Evolutionary conservation across 2,797 vertebrate species (phyloP), one percentile per base, ranked within the genome.

Genomic region (Rhynchonycteris naso): DNA sequence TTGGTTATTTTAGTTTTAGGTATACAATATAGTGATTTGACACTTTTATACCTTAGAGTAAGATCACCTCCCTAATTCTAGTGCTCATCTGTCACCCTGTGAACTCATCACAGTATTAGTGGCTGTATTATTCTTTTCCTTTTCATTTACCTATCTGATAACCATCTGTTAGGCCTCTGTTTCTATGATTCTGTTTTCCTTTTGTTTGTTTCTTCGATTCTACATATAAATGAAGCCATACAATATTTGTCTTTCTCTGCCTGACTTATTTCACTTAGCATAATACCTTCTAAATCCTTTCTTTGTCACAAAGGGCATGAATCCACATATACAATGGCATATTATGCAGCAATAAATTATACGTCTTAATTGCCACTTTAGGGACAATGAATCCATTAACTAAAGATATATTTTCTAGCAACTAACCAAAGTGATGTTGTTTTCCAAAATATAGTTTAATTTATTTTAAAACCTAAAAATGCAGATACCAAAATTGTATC

Each of bases 391-490:
- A 52, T 90, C 52, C 35, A 78, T 83, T 94, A 91, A 95, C 30
- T 61, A 9, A 5, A 38, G 30, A 87, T 93, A 86, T 87, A 61
- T 93, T 72, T 96, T 88, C 54, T 76, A 88, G 35, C 22, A 61
- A 72, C 22, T 95, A 30, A 56, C n/a, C n/a, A 84, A 84, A 80
- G 24, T 26, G 59, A 18, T 80, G 2, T 91, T 43, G 43, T 43
- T 43, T 43, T 4, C 8, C 43, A 76, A 81, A 72, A 38, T 59
- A 76, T 68, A 69, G 38, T 63, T 86, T 58, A 3, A 26, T 82
- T 94, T 54, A 75, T 95, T 93, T 91, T 88, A 71, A 75, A 94
- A 72, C 12, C 58, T 9, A 26, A 52, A 90, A 90, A 75, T 83
- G 7, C 30, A 93, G 58, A 7, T 74, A 30, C 26, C 11, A 22